Conservation (phyloP, 2,888 invertebrate genomes). For the Nycteola revayana region DNA sequence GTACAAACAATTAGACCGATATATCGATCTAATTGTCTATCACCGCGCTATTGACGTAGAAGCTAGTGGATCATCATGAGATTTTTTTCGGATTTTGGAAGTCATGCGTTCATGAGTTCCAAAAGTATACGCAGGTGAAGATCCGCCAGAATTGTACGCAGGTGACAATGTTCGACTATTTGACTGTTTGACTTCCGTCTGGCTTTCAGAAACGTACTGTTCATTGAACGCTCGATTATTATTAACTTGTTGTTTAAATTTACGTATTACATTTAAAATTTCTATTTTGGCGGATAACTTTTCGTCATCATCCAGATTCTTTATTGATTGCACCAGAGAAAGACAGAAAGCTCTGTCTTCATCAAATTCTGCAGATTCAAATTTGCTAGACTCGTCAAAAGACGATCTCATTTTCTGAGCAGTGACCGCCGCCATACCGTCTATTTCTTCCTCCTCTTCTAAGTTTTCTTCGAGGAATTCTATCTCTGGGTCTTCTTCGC, state of each 20-base stretch:
- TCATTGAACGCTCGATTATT: neutral
- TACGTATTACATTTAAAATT: conserved; percentile 18
- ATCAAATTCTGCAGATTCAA: conserved; percentile 6
- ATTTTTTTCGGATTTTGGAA: neutral
- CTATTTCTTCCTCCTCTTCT: neutral
- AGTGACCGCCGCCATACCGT: neutral
- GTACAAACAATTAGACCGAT: too few species aligned
- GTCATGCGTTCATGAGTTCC: neutral
- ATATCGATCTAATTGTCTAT: too few species aligned
- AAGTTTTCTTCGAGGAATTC: too few species aligned
- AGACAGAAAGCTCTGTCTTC: conserved; percentile 20
- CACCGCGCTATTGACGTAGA: too few species aligned
- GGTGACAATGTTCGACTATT: too few species aligned
- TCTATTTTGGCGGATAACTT: conserved; percentile 19
- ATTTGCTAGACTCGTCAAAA: neutral
- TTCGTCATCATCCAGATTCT: conserved; percentile 17
- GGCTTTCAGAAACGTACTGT: neutral
- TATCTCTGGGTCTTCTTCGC: too few species aligned
- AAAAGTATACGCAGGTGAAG: neutral
- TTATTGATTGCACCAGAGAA: conserved; percentile 14
- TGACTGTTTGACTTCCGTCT: neutral
- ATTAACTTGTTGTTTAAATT: neutral
- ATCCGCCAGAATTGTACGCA: too few species aligned
- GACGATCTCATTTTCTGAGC: neutral
- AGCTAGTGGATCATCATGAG: neutral